Evolutionary conservation across 2,797 vertebrate genomes (phyloP).

Genomic region (Ctenosaura bakeri): DNA sequence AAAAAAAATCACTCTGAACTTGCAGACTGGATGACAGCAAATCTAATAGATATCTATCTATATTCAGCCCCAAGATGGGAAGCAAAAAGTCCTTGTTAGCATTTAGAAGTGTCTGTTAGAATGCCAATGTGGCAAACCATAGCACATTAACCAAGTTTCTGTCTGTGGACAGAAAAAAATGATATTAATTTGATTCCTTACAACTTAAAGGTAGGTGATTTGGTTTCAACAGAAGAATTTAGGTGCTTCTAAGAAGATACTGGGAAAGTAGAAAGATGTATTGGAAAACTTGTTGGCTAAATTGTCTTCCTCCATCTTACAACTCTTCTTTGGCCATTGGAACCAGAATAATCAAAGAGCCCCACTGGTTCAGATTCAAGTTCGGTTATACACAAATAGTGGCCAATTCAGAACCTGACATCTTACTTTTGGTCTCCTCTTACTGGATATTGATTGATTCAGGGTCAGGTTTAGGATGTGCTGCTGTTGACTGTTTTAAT

Average conservation of each 20-base stretch:
- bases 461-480: too few species aligned
- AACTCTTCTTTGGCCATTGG: background rate
- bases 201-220: background rate
- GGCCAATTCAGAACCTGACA: background rate
- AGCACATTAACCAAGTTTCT: background rate
- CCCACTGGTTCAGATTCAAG: background rate
- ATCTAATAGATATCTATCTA: constrained; percentile 3
- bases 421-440: too few species aligned
- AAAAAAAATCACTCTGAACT: constrained; percentile 48
- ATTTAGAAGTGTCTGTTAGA: background rate
- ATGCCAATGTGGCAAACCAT: background rate
- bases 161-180: background rate
- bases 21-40: constrained; percentile 54
- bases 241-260: background rate
- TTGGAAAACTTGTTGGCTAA: background rate
- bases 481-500: too few species aligned
- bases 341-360: background rate
- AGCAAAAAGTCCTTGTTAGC: background rate
- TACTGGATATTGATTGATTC: too few species aligned
- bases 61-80: constrained; percentile 27
- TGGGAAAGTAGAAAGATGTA: background rate
- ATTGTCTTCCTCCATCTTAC: background rate
- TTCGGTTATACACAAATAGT: too few species aligned
- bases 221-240: background rate
- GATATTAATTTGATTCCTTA: background rate